A percentile compares a stretch with the other conserved stretches of the same genome.
These are phyloP conservation scores for Camptogramma bilineatum DNA, from an alignment of 2,888 invertebrate genomes.

Conservation along the genomic window DNA sequence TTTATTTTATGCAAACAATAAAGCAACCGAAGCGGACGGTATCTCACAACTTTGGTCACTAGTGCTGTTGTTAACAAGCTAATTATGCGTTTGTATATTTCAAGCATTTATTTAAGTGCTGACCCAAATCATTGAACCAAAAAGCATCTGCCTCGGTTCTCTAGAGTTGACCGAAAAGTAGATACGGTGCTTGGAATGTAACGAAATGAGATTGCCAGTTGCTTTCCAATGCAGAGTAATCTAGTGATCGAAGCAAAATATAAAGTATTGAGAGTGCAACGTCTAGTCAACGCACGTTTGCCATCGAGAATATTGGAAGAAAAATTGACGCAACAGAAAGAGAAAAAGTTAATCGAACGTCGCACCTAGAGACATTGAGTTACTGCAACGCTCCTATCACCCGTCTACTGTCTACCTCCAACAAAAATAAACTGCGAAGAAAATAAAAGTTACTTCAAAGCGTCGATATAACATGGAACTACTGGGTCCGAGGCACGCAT, in stretches of 20 bases:
- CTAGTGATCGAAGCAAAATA: conserved; percentile 29
- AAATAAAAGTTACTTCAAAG: conserved; percentile 71
- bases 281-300: conserved; percentile 37
- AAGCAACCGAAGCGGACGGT: conserved; percentile 49
- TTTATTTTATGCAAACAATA: conserved; percentile 69
- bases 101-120: conserved; percentile 7
- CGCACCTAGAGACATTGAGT: conserved; percentile 58
- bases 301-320: conserved; percentile 43
- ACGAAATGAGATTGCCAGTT: conserved; percentile 21
- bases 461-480: conserved; percentile 70
- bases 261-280: conserved; percentile 34
- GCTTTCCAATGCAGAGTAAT: conserved; percentile 23
- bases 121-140: background rate
- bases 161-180: background rate
- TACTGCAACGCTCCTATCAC: conserved; percentile 59
- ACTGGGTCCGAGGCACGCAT: conserved; percentile 76
- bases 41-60: conserved; percentile 48
- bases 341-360: conserved; percentile 57
- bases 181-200: conserved; percentile 5
- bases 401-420: conserved; percentile 40
- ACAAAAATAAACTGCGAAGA: conserved; percentile 63
- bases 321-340: conserved; percentile 41
- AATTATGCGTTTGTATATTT: conserved; percentile 35
- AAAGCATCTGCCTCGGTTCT: background rate
- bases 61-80: conserved; percentile 39